Evolutionary conservation across 2,888 invertebrate genomes (phyloP), one percentile per base, ranked within the genome.

Genomic region (Macrophya alboannulata): DNA sequence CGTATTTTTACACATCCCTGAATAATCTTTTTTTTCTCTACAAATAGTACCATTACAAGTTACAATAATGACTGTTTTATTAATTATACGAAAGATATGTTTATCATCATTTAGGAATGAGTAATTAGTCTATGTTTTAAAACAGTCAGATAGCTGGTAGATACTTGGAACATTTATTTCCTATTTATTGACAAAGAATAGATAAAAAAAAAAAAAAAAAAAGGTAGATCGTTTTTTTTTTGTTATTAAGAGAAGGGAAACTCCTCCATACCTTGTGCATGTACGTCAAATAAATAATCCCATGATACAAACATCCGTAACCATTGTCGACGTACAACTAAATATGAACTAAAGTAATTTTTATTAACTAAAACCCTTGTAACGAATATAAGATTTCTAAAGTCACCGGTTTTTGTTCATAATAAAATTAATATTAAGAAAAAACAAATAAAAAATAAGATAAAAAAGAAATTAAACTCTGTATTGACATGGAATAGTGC

Each of bases 251-350:
- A 15, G 31, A 31, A 31, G 40, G 10, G 17, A n/a, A 62, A 45
- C 62, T 62, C 25, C 40, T 62, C 81, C 12, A 45, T 81, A 81
- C 81, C 81, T 81, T 81, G 81, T 81, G 81, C 81, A 62, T 81
- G 31, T 81, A 81, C 21, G 15, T 62, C 3, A 62, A 43, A 25
- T 81, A 25, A 62, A 40, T n/a, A 45, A 62, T 48, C 17, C 37
- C 37, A 9, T 51, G 3, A 65, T 55, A 31, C 4, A 77, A 77
- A 3, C 51, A 81, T 21, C 81, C 81, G 43, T 43, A 59, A 81
- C 43, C 43, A 77, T 77, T 55, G 5, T 43, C 62, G 25, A 21
- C 21, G 43, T 40, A 21, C 17, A 65, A 74, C 45, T 48, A 43
- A 12, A n/a, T 43, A 43, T 1, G 8, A 74, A 74, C 21, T 21